Percentiles rank a stretch among this genome's conserved stretches.
Evolutionary conservation across 2,113 vertebrate species (phyloP).

Genomic region (Thamnophis sirtalis): DNA sequence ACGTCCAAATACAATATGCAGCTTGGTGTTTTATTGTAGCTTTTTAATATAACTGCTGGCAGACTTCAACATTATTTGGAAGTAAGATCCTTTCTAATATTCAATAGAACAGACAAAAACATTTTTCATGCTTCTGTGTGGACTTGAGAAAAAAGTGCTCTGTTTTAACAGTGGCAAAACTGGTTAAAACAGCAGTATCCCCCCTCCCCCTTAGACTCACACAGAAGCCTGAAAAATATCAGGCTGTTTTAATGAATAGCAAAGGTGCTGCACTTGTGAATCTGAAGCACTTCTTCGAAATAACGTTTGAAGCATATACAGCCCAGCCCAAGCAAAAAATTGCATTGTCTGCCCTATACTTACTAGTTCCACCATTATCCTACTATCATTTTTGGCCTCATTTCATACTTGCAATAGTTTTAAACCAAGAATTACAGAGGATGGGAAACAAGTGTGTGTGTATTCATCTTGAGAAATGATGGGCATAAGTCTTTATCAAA

Average conservation of each 20-base stretch:
- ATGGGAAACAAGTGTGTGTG: background rate
- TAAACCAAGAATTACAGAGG: background rate
- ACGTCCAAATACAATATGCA: background rate
- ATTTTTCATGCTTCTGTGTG: background rate
- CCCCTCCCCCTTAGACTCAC: background rate
- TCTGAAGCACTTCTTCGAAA: background rate
- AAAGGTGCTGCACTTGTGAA: background rate
- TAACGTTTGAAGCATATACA: background rate
- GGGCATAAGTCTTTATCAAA: background rate
- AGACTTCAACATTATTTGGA: background rate
- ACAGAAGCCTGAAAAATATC: background rate
- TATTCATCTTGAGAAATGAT: background rate
- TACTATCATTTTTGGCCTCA: background rate
- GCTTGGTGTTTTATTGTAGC: background rate
- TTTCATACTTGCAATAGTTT: background rate
- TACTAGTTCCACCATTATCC: background rate
- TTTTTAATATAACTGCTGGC: background rate
- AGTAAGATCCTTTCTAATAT: background rate
- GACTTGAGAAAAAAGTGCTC: background rate
- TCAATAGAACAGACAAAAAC: background rate
- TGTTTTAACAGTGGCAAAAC: background rate
- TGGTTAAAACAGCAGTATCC: background rate
- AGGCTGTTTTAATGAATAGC: background rate
- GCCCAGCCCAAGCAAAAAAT: background rate
- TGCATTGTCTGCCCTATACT: background rate